These are phyloP conservation scores for Microplitis demolitor DNA, from an alignment of 1,140 invertebrate species.

Conservation along the genomic window DNA sequence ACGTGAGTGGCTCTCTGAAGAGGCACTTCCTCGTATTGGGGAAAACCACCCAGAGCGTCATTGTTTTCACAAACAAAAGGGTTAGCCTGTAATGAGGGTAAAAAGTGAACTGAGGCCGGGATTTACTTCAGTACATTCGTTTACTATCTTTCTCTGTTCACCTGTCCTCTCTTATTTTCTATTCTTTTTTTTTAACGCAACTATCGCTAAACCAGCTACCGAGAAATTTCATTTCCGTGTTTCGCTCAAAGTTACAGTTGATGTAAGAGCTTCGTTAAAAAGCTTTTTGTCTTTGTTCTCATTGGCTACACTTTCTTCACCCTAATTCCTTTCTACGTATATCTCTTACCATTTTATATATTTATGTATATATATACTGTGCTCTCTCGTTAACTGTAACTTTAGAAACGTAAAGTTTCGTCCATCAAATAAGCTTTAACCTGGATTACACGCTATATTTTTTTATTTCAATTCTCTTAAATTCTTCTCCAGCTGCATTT, in stretches of 20 bases:
- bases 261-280: conserved; percentile 24
- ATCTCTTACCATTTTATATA: background rate
- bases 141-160: conserved; percentile 20
- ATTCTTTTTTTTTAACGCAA: conserved; percentile 4
- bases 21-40: background rate
- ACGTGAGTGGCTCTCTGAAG: background rate
- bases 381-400: conserved; percentile 2
- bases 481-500: background rate
- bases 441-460: conserved; percentile 4
- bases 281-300: conserved; percentile 7
- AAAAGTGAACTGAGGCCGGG: conserved; percentile 21
- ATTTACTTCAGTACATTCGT: conserved; percentile 26
- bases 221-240: conserved; percentile 29
- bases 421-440: conserved; percentile 10
- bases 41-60: conserved; percentile 2
- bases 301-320: conserved; percentile 2
- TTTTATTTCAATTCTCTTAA: background rate
- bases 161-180: too few species aligned
- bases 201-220: conserved; percentile 12
- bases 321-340: background rate
- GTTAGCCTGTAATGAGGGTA: conserved; percentile 5
- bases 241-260: conserved; percentile 2
- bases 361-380: background rate
- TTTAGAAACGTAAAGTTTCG: conserved; percentile 3
- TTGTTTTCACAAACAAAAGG: conserved; percentile 29